Conservation (phyloP, 2,113 vertebrate species). For the Sinocyclocheilus rhinocerous region DNA sequence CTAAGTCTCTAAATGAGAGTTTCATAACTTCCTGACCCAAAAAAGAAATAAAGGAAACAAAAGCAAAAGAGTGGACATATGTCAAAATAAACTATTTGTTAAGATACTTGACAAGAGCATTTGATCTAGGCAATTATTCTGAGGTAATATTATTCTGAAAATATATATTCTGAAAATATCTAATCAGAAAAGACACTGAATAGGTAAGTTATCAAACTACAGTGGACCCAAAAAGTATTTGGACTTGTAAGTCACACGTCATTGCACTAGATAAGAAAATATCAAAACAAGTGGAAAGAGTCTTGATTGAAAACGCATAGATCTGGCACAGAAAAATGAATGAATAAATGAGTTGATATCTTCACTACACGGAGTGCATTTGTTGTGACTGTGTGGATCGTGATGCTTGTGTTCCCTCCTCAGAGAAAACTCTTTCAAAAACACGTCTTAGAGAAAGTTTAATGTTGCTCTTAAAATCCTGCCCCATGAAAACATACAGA, state of each 20-base stretch:
- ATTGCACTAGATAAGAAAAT: not conserved
- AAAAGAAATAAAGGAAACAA: not conserved
- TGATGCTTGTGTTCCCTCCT: conserved; percentile 56
- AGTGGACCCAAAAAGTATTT: no score
- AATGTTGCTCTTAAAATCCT: conserved; percentile 74
- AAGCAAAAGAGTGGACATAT: not conserved
- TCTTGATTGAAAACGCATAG: not conserved
- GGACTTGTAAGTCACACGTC: no score
- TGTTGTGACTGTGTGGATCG: not conserved
- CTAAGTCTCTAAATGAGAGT: not conserved
- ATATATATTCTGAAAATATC: not conserved
- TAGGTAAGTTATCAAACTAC: no score
- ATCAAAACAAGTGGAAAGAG: not conserved
- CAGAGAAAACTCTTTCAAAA: conserved; percentile 76
- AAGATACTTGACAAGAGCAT: not conserved
- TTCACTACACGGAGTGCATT: not conserved
- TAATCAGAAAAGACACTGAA: no score
- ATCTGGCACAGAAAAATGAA: not conserved
- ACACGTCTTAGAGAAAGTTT: conserved; percentile 67
- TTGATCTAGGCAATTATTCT: not conserved
- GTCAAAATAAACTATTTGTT: not conserved
- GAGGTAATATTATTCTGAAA: not conserved
- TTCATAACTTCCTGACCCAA: not conserved
- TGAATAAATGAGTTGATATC: not conserved
- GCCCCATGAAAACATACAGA: conserved; percentile 82